phyloP scores from a whole-genome alignment of 2,888 invertebrate species.

The Sphecodes monilicornis region DNA sequence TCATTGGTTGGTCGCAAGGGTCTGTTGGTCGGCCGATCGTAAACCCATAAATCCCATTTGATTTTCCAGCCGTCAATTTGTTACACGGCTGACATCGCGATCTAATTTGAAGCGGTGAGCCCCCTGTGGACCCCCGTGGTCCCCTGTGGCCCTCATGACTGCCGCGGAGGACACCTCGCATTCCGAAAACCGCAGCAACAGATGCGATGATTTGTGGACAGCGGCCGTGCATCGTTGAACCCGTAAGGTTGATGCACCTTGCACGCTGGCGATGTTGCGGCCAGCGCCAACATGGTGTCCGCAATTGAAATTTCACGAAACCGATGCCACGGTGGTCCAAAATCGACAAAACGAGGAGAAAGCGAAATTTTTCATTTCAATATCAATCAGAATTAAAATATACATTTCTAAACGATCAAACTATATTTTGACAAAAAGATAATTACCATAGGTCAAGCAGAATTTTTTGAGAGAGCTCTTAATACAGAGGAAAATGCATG shows the following conservation, averaged over 20 bases:
- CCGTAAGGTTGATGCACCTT: slow-evolving; percentile 65
- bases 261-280: slow-evolving; percentile 29
- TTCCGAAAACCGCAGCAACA: slow-evolving; percentile 78
- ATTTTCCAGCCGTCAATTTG: slow-evolving; percentile 79
- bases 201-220: slow-evolving; percentile 80
- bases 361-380: not conserved
- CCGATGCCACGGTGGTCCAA: not conserved
- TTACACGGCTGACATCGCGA: slow-evolving; percentile 74
- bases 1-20: slow-evolving; percentile 26
- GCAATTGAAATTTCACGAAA: slow-evolving; percentile 12
- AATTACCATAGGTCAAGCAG: no score
- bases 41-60: slow-evolving; percentile 76
- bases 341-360: not conserved
- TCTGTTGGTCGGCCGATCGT: slow-evolving; percentile 53
- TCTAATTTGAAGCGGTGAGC: slow-evolving; percentile 72
- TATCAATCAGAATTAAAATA: not conserved
- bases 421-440: no score
- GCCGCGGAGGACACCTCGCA: slow-evolving; percentile 41
- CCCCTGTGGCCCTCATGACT: not conserved
- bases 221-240: slow-evolving; percentile 61
- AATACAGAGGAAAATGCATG: no score
- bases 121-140: slow-evolving; percentile 30
- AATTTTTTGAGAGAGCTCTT: no score
- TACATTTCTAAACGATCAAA: no score
- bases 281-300: slow-evolving; percentile 10